A percentile compares a stretch with the other conserved stretches of the same genome.
Conservation (phyloP, 2,113 vertebrate genomes). For the Tyrannus savana region DNA sequence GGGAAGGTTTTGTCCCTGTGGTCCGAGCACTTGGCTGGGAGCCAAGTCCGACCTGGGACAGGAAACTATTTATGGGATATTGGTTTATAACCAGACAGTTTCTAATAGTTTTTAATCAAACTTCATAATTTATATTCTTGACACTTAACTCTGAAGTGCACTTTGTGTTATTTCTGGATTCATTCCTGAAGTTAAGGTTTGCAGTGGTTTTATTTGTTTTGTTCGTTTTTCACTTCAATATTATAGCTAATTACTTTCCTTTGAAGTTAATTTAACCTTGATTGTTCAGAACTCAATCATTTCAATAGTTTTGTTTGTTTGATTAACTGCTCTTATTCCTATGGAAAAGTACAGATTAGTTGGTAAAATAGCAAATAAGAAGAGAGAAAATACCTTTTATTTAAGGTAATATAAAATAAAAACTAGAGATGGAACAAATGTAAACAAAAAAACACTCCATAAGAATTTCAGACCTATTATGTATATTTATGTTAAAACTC, state of each 20-base stretch:
- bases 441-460: background rate
- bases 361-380: background rate
- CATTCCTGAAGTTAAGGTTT: background rate
- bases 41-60: too few relatives aligned
- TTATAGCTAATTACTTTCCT: background rate
- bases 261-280: conserved; percentile 2
- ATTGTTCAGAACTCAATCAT: background rate
- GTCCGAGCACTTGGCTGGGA: too few relatives aligned
- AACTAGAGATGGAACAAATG: background rate
- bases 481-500: background rate
- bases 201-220: background rate
- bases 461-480: background rate
- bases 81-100: background rate
- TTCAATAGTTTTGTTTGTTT: background rate
- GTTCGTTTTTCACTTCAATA: background rate
- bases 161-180: background rate
- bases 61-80: background rate
- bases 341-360: background rate
- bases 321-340: background rate
- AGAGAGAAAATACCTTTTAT: background rate
- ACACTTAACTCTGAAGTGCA: background rate
- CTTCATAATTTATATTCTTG: background rate
- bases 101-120: background rate
- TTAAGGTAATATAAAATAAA: background rate
- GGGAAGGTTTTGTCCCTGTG: too few relatives aligned